A percentile compares a stretch with the other conserved stretches of the same genome.
phyloP scores from a whole-genome alignment of 2,888 invertebrate species.

The Hesperia comma region DNA sequence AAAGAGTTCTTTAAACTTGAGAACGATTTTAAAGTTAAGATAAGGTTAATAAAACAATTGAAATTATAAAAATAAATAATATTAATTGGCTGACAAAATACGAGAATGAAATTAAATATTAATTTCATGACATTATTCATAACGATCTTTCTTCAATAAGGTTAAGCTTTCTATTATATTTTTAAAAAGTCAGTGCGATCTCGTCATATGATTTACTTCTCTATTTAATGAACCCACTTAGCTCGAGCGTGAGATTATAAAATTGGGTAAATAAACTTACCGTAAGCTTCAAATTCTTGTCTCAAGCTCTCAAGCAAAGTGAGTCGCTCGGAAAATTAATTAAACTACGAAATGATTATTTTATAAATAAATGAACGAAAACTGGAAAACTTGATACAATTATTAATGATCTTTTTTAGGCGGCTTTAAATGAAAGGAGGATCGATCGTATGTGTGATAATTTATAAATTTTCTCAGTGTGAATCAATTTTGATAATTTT shows the following conservation, averaged over 20 bases:
- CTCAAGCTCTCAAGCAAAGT: no score
- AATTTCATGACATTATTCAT: conserved; percentile 2
- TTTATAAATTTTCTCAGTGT: no score
- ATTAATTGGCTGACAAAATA: conserved; percentile 3
- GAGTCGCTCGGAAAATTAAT: no score
- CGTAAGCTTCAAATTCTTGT: no score
- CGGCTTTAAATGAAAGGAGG: no score
- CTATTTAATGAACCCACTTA: background rate
- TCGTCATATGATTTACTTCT: background rate
- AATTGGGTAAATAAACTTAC: no score
- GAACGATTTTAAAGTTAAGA: conserved; percentile 22
- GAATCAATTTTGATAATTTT: no score
- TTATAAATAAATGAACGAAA: no score
- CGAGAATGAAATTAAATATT: background rate
- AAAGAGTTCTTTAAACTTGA: conserved; percentile 22
- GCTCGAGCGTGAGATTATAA: background rate
- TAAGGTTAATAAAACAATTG: conserved; percentile 13
- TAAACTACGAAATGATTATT: no score
- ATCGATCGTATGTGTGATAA: no score
- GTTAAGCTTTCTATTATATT: background rate
- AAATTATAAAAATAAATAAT: conserved; percentile 9
- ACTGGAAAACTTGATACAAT: no score
- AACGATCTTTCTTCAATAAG: background rate
- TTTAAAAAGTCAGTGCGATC: background rate
- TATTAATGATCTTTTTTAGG: no score